Conservation (phyloP, 1,140 invertebrate species). For the Trypoxylus dichotomus region DNA sequence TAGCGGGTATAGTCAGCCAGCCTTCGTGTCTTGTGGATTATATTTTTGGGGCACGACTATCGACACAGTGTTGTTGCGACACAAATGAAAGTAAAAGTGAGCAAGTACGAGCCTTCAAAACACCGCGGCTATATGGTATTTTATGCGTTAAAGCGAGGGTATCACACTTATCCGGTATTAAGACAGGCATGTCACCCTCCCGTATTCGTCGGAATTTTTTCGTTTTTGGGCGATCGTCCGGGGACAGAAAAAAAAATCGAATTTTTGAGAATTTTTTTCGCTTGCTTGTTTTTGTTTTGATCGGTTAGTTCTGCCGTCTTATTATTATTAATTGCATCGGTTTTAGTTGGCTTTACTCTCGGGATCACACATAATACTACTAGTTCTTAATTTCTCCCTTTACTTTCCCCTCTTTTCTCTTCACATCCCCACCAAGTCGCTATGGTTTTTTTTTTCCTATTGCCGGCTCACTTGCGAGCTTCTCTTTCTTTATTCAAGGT, state of each 20-base stretch:
- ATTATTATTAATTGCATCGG: constrained; percentile 10
- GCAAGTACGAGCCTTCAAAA: constrained; percentile 48
- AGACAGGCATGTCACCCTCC: constrained; percentile 20
- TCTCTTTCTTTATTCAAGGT: constrained; percentile 54
- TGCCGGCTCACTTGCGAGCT: constrained; percentile 45
- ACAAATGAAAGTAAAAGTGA: constrained; percentile 56
- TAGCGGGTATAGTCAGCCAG: background rate
- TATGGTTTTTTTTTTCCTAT: constrained; percentile 47
- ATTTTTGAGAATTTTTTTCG: background rate
- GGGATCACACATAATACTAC: constrained; percentile 49
- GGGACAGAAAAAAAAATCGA: background rate
- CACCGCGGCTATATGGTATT: constrained; percentile 24
- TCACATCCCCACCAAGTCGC: constrained; percentile 42
- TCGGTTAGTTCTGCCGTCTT: background rate
- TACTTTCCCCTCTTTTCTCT: constrained; percentile 54
- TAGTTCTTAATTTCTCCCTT: constrained; percentile 54
- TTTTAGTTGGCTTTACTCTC: constrained; percentile 41
- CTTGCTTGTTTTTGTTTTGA: background rate
- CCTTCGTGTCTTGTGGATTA: constrained; percentile 42
- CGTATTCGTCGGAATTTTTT: background rate
- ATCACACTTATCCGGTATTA: constrained; percentile 16
- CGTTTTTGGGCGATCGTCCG: background rate
- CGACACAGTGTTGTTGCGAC: constrained; percentile 48
- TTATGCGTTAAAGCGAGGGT: constrained; percentile 7
- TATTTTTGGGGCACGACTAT: constrained; percentile 52